Base-by-base conservation (phyloP, 2,113 vertebrate species). In the Condylura cristata region DNA sequence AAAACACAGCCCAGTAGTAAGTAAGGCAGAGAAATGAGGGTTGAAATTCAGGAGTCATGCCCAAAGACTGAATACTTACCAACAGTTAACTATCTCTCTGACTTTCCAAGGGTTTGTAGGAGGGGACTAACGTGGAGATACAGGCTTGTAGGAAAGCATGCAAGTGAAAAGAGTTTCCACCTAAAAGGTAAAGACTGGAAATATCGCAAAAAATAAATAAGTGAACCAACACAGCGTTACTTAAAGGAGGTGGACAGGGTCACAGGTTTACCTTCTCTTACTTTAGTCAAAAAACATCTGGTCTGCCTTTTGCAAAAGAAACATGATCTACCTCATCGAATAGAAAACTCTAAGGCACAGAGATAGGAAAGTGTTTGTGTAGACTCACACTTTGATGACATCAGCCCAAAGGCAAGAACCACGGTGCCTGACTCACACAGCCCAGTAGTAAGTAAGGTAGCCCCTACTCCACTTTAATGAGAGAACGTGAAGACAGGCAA, bases 111-210 rank as follows among this genome's bases (percentile, higher is more conserved):
- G 87, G 72, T 84, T 44, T 61, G 44, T 65, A 61, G 46, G 71
- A 66, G 30, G 46, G n/a, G 26, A 22, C 37, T 1, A 0, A 5
- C 13, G 24, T 26, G 0, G 16, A 13, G 7, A 10, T 6, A 37
- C 37, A 34, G 34, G 18, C 8, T 18, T 37, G 60, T 26, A 24
- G 8, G 8, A 72, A 20, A 0, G 11, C 28, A 24, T 53, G 41
- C 14, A 18, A 12, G 14, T 46, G 39, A 89, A 16, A 6, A 65
- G 39, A 75, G 34, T 66, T 78, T 90, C 34, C 30, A 30, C 30
- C 34, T 30, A 16, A 24, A n/a, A 68, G 37, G n/a, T 37, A 37
- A 83, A 70, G 65, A 60, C 3, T 28, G 66, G 58, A 8, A 72
- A 30, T 28, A 32, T 65, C 46, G 46, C 68, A 53, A 44, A 53